Evolutionary conservation across 2,888 invertebrate species (phyloP).

Genomic region (Parnassius glacialis): DNA sequence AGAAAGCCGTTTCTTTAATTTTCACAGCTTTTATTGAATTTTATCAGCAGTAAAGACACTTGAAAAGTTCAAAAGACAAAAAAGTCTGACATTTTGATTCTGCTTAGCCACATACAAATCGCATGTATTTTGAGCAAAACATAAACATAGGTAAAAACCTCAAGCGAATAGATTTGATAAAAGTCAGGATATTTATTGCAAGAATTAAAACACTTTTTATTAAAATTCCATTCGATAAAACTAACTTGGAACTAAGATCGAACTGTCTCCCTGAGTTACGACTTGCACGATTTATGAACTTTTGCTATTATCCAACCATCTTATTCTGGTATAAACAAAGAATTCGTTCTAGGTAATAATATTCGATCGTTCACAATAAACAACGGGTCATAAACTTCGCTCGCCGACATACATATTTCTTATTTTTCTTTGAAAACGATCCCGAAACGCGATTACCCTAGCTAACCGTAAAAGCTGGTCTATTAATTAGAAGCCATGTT

Average conservation of each 20-base stretch:
- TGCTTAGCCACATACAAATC: too few species aligned
- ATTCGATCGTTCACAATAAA: slow-evolving; percentile 53
- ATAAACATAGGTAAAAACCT: too few species aligned
- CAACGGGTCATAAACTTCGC: slow-evolving; percentile 60
- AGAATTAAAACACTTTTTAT: slow-evolving; percentile 22
- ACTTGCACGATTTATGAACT: slow-evolving; percentile 23
- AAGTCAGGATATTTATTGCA: slow-evolving; percentile 14
- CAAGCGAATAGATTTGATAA: not conserved
- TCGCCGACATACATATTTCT: slow-evolving; percentile 57
- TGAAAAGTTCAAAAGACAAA: too few species aligned
- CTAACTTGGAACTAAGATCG: slow-evolving; percentile 19
- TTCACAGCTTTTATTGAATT: too few species aligned
- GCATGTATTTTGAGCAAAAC: too few species aligned
- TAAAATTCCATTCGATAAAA: slow-evolving; percentile 24
- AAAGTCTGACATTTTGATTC: too few species aligned
- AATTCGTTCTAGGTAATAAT: slow-evolving; percentile 52
- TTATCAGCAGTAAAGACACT: too few species aligned
- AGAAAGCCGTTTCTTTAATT: too few species aligned
- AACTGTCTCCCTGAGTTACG: slow-evolving; percentile 22
- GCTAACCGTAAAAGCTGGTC: slow-evolving; percentile 56
- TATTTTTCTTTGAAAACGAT: slow-evolving; percentile 65
- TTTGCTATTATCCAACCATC: slow-evolving; percentile 20
- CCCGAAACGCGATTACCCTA: slow-evolving; percentile 44
- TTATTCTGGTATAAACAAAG: slow-evolving; percentile 50
- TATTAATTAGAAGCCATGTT: slow-evolving; percentile 63